Evolutionary conservation across 2,113 vertebrate genomes (phyloP), one percentile per base, ranked within the genome.

Genomic region (Alligator mississippiensis): DNA sequence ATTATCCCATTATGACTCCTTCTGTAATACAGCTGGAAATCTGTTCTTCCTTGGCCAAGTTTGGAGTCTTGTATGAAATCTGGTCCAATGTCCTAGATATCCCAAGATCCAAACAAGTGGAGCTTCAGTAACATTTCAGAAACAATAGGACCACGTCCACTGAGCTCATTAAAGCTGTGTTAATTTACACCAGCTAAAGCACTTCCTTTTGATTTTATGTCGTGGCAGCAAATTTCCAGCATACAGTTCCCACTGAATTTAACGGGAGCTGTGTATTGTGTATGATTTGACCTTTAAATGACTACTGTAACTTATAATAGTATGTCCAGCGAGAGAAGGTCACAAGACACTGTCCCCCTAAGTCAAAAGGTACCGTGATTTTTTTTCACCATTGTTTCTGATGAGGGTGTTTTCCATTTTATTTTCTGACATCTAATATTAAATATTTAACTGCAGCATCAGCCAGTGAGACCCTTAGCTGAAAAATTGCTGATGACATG

Each of bases 61-160:
- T 3, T 87, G 34, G 34, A 38, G 74, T 6, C 14, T 9, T 17
- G 2, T 5, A 9, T 64, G n/a, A n/a, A 91, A 83, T 61, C 30
- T 78, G 0, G 4, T 47, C 24, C 25, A 24, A 18, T 21, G 34
- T 47, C 74, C 9, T 11, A 81, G 6, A 28, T 78, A 38, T 72
- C 34, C 21, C 19, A 80, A 30, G 11, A 10, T 66, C 11, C 15
- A 60, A 59, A 82, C 25, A 64, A 55, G 80, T 22, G 3, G 6
- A 0, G 0, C 14, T 5, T 21, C 21, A 63, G 7, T 5, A 68
- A 8, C 1, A 7, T 59, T 74, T 76, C 17, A 2, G 63, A 88
- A 27, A 61, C 3, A 6, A 47, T 6, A 2, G 6, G 30, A 1
- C 47, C 34, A 72, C 2, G 14, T 14, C 27, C 74, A 38, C 38